A percentile compares a stretch with the other conserved stretches of the same genome.
These are phyloP conservation scores for Drosophila atroscutellata DNA, from an alignment of 2,888 invertebrate genomes.

Conservation along the genomic window DNA sequence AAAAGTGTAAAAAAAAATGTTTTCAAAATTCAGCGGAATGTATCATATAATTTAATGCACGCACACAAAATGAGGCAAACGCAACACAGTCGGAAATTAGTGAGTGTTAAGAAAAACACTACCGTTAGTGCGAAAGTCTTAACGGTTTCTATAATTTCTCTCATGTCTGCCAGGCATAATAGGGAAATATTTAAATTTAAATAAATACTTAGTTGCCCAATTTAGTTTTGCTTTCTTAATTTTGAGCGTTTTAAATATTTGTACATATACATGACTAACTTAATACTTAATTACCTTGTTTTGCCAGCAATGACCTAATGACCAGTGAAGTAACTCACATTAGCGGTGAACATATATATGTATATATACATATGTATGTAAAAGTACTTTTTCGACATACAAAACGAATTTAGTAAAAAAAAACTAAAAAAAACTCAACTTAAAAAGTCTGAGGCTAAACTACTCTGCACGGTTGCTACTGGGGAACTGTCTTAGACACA, in stretches of 20 bases:
- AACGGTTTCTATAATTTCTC: neutral
- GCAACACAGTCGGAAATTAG: neutral
- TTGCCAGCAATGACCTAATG: neutral
- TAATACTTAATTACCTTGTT: neutral
- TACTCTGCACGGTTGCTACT: neutral
- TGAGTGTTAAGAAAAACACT: neutral
- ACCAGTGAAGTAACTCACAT: neutral
- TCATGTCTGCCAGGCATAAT: neutral
- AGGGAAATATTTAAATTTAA: neutral
- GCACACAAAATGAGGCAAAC: neutral
- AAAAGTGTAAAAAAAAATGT: slow-evolving; percentile 29
- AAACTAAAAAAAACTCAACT: neutral
- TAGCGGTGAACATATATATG: neutral
- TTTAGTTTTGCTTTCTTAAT: neutral
- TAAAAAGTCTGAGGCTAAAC: neutral
- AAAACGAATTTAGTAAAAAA: neutral
- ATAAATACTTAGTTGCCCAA: neutral
- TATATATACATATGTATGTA: neutral
- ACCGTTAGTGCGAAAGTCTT: neutral
- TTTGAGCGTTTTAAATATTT: neutral
- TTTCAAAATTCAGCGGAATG: slow-evolving; percentile 40
- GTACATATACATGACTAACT: neutral
- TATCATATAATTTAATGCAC: slow-evolving; percentile 41
- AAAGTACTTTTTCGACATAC: neutral
- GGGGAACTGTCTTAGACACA: neutral